Evolutionary conservation across 2,888 invertebrate species (phyloP).

Genomic region (Netelia virgata): DNA sequence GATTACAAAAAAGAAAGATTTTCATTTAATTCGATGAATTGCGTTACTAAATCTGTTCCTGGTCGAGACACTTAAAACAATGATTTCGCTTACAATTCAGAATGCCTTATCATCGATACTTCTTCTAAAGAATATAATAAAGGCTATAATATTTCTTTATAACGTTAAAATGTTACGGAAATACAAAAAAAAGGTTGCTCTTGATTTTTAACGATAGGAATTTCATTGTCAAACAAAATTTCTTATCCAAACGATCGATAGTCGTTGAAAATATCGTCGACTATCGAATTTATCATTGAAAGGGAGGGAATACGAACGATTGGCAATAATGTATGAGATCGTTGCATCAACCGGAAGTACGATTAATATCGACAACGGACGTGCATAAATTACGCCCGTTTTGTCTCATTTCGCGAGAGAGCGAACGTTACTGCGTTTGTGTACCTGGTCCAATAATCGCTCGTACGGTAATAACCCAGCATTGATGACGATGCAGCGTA

Average conservation of each 20-base stretch:
- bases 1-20: neutral
- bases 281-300: neutral
- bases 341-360: constrained; percentile 29
- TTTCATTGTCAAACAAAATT: no score
- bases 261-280: no score
- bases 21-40: neutral
- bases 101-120: no score
- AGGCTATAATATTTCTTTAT: no score
- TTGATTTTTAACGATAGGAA: no score
- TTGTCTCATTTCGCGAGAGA: constrained; percentile 18
- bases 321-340: neutral
- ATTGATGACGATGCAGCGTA: constrained; percentile 34
- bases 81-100: no score
- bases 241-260: no score
- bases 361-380: constrained; percentile 33
- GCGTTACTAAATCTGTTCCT: no score
- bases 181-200: no score
- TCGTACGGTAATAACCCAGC: constrained; percentile 46
- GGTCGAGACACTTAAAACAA: no score
- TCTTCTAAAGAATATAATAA: no score
- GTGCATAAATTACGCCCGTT: constrained; percentile 34
- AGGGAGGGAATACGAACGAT: neutral
- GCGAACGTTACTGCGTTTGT: neutral
- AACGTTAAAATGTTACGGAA: no score
- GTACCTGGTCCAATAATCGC: constrained; percentile 27